Base-by-base conservation (phyloP, 2,797 vertebrate species). In the Sebastes elongatus region DNA sequence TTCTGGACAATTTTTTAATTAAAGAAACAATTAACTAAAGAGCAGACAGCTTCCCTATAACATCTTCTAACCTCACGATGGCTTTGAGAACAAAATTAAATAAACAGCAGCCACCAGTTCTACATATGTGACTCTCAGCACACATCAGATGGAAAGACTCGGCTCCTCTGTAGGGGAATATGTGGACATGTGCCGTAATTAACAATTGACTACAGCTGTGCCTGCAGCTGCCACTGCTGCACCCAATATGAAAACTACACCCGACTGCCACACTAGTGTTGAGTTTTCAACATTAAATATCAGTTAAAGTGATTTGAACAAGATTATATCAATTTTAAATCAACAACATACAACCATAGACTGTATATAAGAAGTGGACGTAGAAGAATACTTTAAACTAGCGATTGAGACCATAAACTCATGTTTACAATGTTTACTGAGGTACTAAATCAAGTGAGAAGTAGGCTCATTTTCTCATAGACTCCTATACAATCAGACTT, bases 201-300 rank as follows among this genome's bases (percentile, higher is more conserved):
- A 57, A 57, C 10, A 35, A 64, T 10, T 30, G 63, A 67, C 61
- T 46, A 7, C 81, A 86, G 76, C 65, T 71, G 80, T 56, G 61
- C 52, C 66, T 71, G 71, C 76, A 80, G 73, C 77, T 74, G 78
- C 77, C 56, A 32, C 68, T 27, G 69, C 75, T 74, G 67, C 62
- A 46, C 22, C 22, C n/a, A 10, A 22, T 10, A 59, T 22, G 22
- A 27, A 25, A 27, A 42, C 20, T 55, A 55, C 73, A 38, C 60
- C 63, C 20, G 3, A 30, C 59, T 28, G 63, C 66, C 74, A 67
- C 42, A 25, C 7, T 3, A 35, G 71, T 53, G 23, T 52, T 18
- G 38, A 42, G 25, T 27, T 30, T 20, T 53, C 66, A 71, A 46
- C n/a, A 46, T 20, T 33, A 1, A 4, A 57, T 55, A 35, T 22